phyloP scores from a whole-genome alignment of 2,888 invertebrate genomes.

The Lamellibrachia columna region DNA sequence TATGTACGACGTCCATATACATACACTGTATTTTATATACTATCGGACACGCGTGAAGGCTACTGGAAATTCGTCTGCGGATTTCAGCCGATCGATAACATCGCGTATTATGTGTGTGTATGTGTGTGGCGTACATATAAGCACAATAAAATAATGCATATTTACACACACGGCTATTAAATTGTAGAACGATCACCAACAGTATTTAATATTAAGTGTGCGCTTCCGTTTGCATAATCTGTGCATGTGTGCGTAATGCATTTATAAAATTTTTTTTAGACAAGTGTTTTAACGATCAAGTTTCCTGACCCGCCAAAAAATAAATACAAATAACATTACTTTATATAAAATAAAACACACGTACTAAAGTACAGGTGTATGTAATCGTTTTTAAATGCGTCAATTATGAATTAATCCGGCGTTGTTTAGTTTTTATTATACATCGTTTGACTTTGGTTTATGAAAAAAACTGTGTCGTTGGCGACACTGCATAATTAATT shows the following conservation, averaged over 20 bases:
- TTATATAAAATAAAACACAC: background rate
- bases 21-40: background rate
- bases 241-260: conserved; percentile 11
- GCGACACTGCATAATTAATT: background rate
- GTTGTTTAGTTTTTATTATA: background rate
- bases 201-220: background rate
- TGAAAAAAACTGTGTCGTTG: background rate
- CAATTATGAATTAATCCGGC: background rate
- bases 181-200: background rate
- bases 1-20: conserved; percentile 6
- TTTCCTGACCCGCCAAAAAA: background rate
- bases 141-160: background rate
- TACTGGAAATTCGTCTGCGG: background rate
- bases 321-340: background rate
- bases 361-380: background rate
- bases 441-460: background rate
- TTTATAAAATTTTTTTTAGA: background rate
- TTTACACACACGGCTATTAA: background rate
- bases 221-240: background rate
- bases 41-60: conserved; percentile 4
- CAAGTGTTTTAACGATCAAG: background rate
- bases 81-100: background rate
- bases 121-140: conserved; percentile 1
- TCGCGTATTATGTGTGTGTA: background rate
- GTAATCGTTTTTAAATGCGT: background rate